These are phyloP conservation scores for Dynastes grantii DNA, from an alignment of 2,888 invertebrate species.

Conservation along the genomic window DNA sequence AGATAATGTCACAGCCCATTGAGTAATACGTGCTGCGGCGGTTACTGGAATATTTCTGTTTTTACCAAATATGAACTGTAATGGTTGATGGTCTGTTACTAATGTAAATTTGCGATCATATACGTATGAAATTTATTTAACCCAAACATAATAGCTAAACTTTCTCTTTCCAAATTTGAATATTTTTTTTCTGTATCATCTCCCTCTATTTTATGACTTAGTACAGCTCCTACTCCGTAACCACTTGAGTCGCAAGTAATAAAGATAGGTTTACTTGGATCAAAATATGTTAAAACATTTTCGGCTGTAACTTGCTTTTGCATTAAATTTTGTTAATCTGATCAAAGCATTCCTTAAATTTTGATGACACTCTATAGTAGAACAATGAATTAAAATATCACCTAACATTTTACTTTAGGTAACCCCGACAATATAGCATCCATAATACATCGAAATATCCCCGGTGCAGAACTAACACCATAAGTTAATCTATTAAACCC, in stretches of 20 bases:
- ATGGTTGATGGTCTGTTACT: conserved; percentile 63
- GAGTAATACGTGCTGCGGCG: conserved; percentile 52
- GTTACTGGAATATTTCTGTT: conserved; percentile 52
- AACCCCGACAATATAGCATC: conserved; percentile 38
- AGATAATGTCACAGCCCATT: conserved; percentile 55
- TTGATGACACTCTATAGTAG: conserved; percentile 15
- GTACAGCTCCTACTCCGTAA: conserved; percentile 61
- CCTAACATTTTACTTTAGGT: conserved; percentile 8
- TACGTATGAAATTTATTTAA: neutral
- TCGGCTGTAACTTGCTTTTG: conserved; percentile 44
- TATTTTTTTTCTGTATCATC: conserved; percentile 35
- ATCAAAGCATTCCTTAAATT: conserved; percentile 32
- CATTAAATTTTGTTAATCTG: neutral
- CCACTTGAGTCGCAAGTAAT: conserved; percentile 59
- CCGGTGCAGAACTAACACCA: conserved; percentile 51
- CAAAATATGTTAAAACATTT: conserved; percentile 55
- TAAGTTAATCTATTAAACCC: conserved; percentile 54
- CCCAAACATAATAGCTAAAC: too few relatives aligned
- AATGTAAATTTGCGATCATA: conserved; percentile 64
- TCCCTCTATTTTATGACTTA: conserved; percentile 59
- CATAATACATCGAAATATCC: conserved; percentile 26
- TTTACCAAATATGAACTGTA: conserved; percentile 60
- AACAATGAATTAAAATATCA: conserved; percentile 23
- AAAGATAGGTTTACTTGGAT: conserved; percentile 55
- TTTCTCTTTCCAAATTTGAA: too few relatives aligned